Evolutionary conservation across 2,113 vertebrate species (phyloP), one percentile per base, ranked within the genome.

Genomic region (Isichthys henryi): DNA sequence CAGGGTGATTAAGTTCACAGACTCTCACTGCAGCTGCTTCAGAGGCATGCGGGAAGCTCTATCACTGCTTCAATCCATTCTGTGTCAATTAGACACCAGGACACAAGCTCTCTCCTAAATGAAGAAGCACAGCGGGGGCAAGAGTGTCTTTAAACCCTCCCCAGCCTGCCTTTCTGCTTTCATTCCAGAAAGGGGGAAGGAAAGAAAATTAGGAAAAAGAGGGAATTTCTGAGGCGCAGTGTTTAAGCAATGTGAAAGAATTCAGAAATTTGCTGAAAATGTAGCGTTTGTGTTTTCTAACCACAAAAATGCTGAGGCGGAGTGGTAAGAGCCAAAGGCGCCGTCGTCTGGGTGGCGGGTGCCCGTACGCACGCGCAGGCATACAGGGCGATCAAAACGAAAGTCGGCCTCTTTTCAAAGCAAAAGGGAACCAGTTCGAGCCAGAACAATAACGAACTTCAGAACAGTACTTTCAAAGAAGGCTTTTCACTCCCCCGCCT

Each of bases 371-470:
- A 43, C n/a, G 4, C 6, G 27, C 5, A 1, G 74, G 13, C 35
- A 5, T 13, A 80, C 74, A 39, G 11, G 31, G 62, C 17, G 1
- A 80, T 43, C 52, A 43, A 21, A 56, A 39, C 3, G 82, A 84
- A 84, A 46, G 45, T 23, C 15, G 50, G 31, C 15, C 53, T 31
- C 31, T 56, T 52, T 35, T 52, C 85, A 66, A 27, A 66, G 58
- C 58, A 19, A 27, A 70, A 23, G 21, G 39, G 45, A 49, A 88
- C n/a, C 21, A 19, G 27, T 27, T 49, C 1, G 0, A n/a, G 87
- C 87, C 74, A 80, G 74, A 80, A 88, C 58, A 88, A 74, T 49
- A 74, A 70, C 19, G 45, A 48, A 88, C 87, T 88, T 88, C 56
- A 31, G 62, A 74, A 21, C 13, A 48, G 23, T 19, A 17, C 56